phyloP scores from a whole-genome alignment of 2,888 invertebrate genomes.

The Tuberolachnus salignus region DNA sequence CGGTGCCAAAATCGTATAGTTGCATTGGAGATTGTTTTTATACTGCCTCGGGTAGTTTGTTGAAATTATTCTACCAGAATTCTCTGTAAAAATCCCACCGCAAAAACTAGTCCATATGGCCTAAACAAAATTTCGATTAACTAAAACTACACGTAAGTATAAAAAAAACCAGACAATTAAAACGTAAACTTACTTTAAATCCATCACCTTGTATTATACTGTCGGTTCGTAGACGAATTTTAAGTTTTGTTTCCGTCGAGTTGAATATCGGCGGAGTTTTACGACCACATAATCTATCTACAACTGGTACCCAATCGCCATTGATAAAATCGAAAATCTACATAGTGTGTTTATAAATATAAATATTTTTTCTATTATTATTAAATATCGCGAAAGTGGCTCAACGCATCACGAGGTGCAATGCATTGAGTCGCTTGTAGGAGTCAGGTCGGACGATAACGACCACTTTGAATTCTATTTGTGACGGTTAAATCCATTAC shows the following conservation, averaged over 20 bases:
- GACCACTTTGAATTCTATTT: too few relatives aligned
- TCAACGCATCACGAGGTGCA: too few relatives aligned
- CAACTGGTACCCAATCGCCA: constrained; percentile 66
- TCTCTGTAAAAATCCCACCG: constrained; percentile 32
- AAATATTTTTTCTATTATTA: too few relatives aligned
- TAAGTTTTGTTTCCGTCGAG: constrained; percentile 71
- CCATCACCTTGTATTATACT: constrained; percentile 72
- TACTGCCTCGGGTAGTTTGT: constrained; percentile 20
- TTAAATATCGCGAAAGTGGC: too few relatives aligned
- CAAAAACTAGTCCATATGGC: constrained; percentile 23
- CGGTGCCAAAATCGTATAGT: constrained; percentile 15
- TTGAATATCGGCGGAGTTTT: constrained; percentile 66
- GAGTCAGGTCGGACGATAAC: too few relatives aligned
- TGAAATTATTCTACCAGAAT: constrained; percentile 25
- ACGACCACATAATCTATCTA: constrained; percentile 73
- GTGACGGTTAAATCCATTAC: too few relatives aligned
- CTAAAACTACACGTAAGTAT: background rate
- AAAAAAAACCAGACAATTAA: background rate
- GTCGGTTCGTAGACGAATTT: constrained; percentile 76
- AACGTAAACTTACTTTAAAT: constrained; percentile 66
- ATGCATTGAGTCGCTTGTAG: too few relatives aligned
- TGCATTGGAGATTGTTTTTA: background rate
- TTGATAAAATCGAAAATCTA: constrained; percentile 65
- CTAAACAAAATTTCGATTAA: background rate
- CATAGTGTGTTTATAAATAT: too few relatives aligned